These are phyloP conservation scores for Taurulus bubalis DNA, from an alignment of 2,113 vertebrate genomes.

Conservation along the genomic window DNA sequence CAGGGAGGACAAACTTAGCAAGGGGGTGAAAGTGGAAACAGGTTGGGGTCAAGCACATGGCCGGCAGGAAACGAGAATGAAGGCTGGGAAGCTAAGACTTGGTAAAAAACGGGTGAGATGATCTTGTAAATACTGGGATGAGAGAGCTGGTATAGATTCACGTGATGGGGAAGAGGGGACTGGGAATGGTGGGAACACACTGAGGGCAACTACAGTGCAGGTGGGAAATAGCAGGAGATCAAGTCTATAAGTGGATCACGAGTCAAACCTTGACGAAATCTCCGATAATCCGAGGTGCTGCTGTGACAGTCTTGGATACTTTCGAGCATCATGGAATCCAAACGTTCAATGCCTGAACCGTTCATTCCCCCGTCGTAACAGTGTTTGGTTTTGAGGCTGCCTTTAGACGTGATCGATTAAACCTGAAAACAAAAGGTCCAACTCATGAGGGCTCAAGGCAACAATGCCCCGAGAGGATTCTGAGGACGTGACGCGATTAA, in stretches of 20 bases:
- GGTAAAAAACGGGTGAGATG: not conserved
- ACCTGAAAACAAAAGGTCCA: conserved; percentile 13
- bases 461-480: not conserved
- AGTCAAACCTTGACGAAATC: conserved; percentile 47
- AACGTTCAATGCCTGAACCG: not conserved
- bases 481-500: conserved; percentile 4
- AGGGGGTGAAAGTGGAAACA: not conserved
- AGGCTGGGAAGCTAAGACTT: not conserved
- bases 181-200: not conserved
- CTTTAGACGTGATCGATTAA: conserved; percentile 16
- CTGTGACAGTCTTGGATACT: conserved; percentile 28
- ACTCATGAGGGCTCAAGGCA: conserved; percentile 9
- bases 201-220: not conserved
- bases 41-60: not conserved
- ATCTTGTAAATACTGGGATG: not conserved
- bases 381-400: conserved; percentile 20
- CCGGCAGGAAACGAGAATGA: not conserved
- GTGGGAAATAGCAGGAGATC: conserved; percentile 33
- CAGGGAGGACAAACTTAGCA: not conserved
- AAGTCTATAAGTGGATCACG: conserved; percentile 55
- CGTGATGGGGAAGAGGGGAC: not conserved
- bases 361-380: not conserved
- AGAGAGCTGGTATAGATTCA: not conserved
- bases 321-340: conserved; percentile 7
- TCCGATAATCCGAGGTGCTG: conserved; percentile 41